Percentiles rank a stretch among this genome's conserved stretches.
These are phyloP conservation scores for Helicoverpa assulta DNA, from an alignment of 2,888 invertebrate genomes.

Conservation along the genomic window DNA sequence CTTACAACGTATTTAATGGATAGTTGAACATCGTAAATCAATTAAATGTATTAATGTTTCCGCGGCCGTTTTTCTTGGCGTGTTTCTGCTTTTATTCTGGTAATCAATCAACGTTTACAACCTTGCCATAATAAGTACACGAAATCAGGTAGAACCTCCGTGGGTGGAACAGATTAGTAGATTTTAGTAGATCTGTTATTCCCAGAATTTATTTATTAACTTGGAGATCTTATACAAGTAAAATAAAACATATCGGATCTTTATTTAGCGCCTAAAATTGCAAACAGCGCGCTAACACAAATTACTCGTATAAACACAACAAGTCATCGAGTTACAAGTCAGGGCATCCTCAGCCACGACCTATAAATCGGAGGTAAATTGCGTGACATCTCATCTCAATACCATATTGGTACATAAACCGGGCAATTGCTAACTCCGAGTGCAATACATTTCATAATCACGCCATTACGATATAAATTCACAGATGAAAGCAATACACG, in stretches of 20 bases:
- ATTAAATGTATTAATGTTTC: conserved; percentile 11
- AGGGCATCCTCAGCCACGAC: not conserved
- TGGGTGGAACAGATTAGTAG: too few species aligned
- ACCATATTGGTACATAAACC: conserved; percentile 41
- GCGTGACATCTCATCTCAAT: conserved; percentile 26
- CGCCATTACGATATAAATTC: conserved; percentile 45
- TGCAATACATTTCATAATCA: conserved; percentile 52
- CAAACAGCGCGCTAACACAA: too few species aligned
- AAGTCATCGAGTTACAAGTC: conserved; percentile 15
- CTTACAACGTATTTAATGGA: conserved; percentile 26
- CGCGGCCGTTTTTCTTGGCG: conserved; percentile 10
- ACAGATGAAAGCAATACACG: conserved; percentile 46
- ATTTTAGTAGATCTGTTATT: too few species aligned
- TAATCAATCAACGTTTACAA: conserved; percentile 33
- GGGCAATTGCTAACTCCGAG: conserved; percentile 31
- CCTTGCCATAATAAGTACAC: not conserved
- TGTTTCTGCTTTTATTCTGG: conserved; percentile 5
- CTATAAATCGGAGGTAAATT: conserved; percentile 22
- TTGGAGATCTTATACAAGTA: too few species aligned
- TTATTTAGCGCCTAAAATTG: too few species aligned
- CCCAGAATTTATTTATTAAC: too few species aligned
- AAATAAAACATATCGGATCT: too few species aligned
- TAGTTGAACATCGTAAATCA: conserved; percentile 30
- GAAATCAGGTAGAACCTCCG: too few species aligned
- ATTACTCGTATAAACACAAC: too few species aligned